Percentiles rank a stretch among this genome's conserved stretches.
Evolutionary conservation across 2,797 vertebrate genomes (phyloP).

Genomic region (Macropus fuliginosus): DNA sequence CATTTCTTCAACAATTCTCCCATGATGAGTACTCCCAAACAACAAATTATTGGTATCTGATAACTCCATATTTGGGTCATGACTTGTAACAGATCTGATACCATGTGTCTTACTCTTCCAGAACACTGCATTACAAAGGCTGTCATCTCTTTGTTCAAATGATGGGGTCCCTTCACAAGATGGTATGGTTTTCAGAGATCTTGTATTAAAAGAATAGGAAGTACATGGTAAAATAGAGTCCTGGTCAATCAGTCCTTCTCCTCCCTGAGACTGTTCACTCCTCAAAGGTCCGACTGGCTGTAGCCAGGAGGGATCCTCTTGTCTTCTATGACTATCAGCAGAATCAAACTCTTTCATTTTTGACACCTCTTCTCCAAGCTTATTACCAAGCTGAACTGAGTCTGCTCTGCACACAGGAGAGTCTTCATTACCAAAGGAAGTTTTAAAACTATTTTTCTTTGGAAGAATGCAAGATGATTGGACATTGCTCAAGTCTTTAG

Average conservation of each 20-base stretch:
- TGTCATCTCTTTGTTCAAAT: background rate
- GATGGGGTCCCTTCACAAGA: slow-evolving; percentile 28
- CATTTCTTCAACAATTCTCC: slow-evolving; percentile 24
- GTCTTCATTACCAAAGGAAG: slow-evolving; percentile 43
- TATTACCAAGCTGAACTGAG: background rate
- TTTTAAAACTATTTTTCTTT: slow-evolving; percentile 55
- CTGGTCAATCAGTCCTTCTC: slow-evolving; percentile 1
- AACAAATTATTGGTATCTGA: background rate
- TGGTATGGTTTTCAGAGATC: slow-evolving; percentile 52
- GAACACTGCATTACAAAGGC: background rate
- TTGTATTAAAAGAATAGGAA: slow-evolving; percentile 24
- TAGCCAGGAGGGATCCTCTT: background rate
- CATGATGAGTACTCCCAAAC: background rate
- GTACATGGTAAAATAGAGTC: slow-evolving; percentile 22
- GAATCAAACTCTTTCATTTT: background rate
- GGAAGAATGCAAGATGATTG: background rate
- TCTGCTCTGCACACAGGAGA: slow-evolving; percentile 9
- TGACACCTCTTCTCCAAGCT: background rate
- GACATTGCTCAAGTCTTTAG: background rate
- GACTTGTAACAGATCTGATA: slow-evolving; percentile 25
- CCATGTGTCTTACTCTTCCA: background rate
- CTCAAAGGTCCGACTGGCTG: slow-evolving; percentile 40
- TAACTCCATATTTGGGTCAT: slow-evolving; percentile 7
- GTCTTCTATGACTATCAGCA: background rate
- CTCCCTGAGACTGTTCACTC: slow-evolving; percentile 49